Evolutionary conservation across 1,140 invertebrate species (phyloP), one percentile per base, ranked within the genome.

Genomic region (Musca vetustissima): DNA sequence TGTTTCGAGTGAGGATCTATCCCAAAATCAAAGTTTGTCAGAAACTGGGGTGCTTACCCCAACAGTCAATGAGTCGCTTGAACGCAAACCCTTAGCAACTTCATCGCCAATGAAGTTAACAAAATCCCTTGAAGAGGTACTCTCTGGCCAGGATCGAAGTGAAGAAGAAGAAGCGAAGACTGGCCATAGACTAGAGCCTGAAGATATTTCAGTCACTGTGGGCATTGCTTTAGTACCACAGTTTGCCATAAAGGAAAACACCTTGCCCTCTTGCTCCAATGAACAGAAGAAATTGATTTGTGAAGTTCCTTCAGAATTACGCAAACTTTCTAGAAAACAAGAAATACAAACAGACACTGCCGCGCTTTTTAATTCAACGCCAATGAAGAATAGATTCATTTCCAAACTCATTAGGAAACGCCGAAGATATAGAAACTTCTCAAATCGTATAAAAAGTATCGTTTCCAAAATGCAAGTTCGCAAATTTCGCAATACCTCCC

Each of bases 361-460:
- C 48, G 6, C n/a, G n/a, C n/a, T n/a, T n/a, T n/a, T n/a, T n/a
- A n/a, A n/a, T n/a, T 49, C 48, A 4, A 49, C 9, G 6, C 15
- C 8, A 15, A 49, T 14, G 48, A 6, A 52, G 6, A 21, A 19
- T 4, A 52, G 21, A 21, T 50, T 50, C 11, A 17, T 50, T 19
- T 50, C 4, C 4, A 50, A 50, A 15, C 11, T 36, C 11, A 8
- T n/a, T 4, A 28, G n/a, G 15, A 69, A 43, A 0, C 69, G 69
- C 65, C 61, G 48, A n/a, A 72, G 72, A 4, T 52, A 55, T 0
- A 71, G 75, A 15, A 64, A 72, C 11, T 70, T 70, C 19, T 73
- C 70, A 0, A 48, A 47, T n/a, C 75, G 73, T 0, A 64, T 73
- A 28, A 73, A 71, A 13, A 66, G 67, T 7, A 53, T 69, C 17